A percentile compares a stretch with the other conserved stretches of the same genome.
Evolutionary conservation across 2,797 vertebrate genomes (phyloP).

Genomic region (Discoglossus pictus): DNA sequence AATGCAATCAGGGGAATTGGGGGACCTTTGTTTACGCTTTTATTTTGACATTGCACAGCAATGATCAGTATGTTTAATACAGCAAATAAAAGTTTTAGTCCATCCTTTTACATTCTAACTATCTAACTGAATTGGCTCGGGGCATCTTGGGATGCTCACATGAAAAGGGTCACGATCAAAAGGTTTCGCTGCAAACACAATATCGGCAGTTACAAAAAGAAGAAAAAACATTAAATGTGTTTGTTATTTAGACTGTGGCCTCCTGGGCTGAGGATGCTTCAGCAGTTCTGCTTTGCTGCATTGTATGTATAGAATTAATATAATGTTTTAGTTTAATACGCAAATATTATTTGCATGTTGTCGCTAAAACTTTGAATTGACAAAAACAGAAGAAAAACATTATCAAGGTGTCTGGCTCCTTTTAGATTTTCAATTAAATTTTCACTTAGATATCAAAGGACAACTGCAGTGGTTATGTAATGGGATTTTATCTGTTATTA

Average conservation of each 20-base stretch:
- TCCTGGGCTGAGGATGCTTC: slow-evolving; percentile 56
- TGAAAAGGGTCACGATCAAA: slow-evolving; percentile 54
- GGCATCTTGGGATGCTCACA: slow-evolving; percentile 52
- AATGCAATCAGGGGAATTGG: slow-evolving; percentile 88
- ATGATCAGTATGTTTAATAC: slow-evolving; percentile 70
- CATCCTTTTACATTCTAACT: slow-evolving; percentile 69
- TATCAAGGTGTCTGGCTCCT: no score
- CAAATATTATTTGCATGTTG: slow-evolving; percentile 31
- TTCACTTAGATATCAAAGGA: background rate
- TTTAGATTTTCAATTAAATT: background rate
- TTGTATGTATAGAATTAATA: slow-evolving; percentile 33
- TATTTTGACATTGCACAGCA: slow-evolving; percentile 83
- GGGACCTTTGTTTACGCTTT: slow-evolving; percentile 88
- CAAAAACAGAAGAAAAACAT: no score
- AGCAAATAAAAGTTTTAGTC: slow-evolving; percentile 71
- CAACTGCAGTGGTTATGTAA: background rate
- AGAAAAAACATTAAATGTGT: slow-evolving; percentile 64
- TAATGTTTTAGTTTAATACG: slow-evolving; percentile 14
- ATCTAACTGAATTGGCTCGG: slow-evolving; percentile 40
- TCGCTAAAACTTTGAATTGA: no score
- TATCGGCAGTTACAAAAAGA: slow-evolving; percentile 60
- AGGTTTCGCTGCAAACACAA: slow-evolving; percentile 54
- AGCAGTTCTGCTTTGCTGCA: slow-evolving; percentile 53
- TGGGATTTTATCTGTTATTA: background rate
- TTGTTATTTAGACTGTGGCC: slow-evolving; percentile 60